Conservation (phyloP, 2,888 invertebrate genomes). For the Choreutis nemorana region DNA sequence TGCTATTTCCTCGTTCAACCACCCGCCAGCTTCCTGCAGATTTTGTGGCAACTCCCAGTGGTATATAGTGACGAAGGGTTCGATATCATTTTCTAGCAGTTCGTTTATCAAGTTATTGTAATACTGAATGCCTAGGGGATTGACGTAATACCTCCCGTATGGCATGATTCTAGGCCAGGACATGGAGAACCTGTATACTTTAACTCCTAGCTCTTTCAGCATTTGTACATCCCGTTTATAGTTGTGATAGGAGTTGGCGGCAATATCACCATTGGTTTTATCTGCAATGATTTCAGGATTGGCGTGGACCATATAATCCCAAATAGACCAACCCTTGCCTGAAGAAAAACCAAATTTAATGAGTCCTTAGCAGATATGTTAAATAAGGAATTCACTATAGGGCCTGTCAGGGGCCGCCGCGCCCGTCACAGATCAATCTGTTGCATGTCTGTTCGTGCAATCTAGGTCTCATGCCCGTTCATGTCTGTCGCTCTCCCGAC, state of each 20-base stretch:
- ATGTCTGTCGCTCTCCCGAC: too few species aligned
- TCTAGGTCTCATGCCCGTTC: too few species aligned
- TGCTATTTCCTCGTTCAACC: constrained; percentile 24
- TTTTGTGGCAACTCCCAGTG: constrained; percentile 65
- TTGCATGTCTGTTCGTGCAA: too few species aligned
- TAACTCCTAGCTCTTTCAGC: constrained; percentile 51
- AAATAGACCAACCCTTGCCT: constrained; percentile 61
- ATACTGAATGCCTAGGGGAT: constrained; percentile 68
- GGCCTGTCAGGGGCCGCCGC: too few species aligned
- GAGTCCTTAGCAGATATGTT: too few species aligned
- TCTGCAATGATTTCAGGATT: constrained; percentile 11
- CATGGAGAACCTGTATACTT: constrained; percentile 63
- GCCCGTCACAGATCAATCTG: too few species aligned
- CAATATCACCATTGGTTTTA: constrained; percentile 59
- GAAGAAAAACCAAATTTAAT: constrained; percentile 11
- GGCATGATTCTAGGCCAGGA: constrained; percentile 73
- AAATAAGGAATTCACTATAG: too few species aligned
- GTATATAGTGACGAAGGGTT: constrained; percentile 62
- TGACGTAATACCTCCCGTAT: constrained; percentile 62
- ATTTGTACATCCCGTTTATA: constrained; percentile 52
- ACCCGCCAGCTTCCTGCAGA: constrained; percentile 16
- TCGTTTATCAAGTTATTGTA: constrained; percentile 72
- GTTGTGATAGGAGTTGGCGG: constrained; percentile 61
- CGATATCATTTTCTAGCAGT: constrained; percentile 57
- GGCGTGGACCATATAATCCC: constrained; percentile 36